Evolutionary conservation across 2,888 invertebrate genomes (phyloP).

Genomic region (Drosophila maculinotata): DNA sequence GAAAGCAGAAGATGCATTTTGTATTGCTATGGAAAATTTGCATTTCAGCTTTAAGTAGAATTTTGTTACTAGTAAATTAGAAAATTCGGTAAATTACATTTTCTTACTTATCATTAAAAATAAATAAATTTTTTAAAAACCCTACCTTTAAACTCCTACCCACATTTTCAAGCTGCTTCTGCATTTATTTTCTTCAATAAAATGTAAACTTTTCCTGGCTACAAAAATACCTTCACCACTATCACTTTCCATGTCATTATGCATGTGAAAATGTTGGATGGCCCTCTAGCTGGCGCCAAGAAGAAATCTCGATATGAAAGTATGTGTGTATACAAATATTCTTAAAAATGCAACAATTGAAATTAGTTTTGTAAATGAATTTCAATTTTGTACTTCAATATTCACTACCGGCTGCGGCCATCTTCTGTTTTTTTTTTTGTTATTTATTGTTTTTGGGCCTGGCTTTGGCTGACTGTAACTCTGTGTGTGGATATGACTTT

Average conservation of each 20-base stretch:
- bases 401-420: constrained; percentile 67
- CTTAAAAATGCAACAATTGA: constrained; percentile 75
- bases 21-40: too few relatives aligned
- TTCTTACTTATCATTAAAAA: too few relatives aligned
- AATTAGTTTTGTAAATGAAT: constrained; percentile 78
- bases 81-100: too few relatives aligned
- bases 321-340: constrained; percentile 37
- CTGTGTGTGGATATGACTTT: constrained; percentile 35
- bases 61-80: too few relatives aligned
- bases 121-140: not conserved
- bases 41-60: too few relatives aligned
- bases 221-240: constrained; percentile 36
- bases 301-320: constrained; percentile 60
- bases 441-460: constrained; percentile 38
- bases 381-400: constrained; percentile 69
- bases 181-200: not conserved
- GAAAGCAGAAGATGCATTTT: too few relatives aligned
- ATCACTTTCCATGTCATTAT: constrained; percentile 63
- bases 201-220: constrained; percentile 9
- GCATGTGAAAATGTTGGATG: constrained; percentile 47
- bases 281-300: constrained; percentile 67
- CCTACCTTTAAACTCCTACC: not conserved
- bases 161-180: not conserved
- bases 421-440: constrained; percentile 6
- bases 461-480: constrained; percentile 32